A percentile compares a stretch with the other conserved stretches of the same genome.
phyloP scores from a whole-genome alignment of 2,797 vertebrate genomes.

The Decapterus maruadsi region DNA sequence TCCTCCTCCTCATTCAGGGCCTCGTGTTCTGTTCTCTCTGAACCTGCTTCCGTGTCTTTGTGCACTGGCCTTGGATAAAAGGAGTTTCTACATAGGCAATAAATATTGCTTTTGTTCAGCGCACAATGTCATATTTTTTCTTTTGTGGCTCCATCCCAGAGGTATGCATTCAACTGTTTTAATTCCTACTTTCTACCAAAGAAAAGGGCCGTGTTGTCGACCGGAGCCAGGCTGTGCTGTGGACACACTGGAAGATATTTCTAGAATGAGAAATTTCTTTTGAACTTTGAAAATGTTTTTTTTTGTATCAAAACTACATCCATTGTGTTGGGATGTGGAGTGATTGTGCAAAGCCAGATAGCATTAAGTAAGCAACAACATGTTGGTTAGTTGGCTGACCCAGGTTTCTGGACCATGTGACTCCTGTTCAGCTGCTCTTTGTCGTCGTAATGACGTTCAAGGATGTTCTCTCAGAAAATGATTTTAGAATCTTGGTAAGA shows the following conservation, averaged over 20 bases:
- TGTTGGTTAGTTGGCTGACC: not conserved
- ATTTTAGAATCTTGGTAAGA: slow-evolving; percentile 9
- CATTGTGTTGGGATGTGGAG: not conserved
- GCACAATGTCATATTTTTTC: not conserved
- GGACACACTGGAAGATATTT: not conserved
- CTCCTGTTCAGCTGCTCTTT: not conserved
- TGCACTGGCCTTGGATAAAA: not conserved
- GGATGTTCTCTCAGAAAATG: not conserved
- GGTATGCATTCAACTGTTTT: not conserved
- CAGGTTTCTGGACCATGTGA: not conserved
- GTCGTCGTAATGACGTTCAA: slow-evolving; percentile 16
- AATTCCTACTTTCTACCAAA: not conserved
- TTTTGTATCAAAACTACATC: not conserved
- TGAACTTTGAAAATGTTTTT: not conserved
- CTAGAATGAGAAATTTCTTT: not conserved
- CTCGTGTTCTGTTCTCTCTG: not conserved
- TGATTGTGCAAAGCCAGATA: not conserved
- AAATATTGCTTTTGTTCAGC: not conserved
- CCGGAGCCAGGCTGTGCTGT: not conserved
- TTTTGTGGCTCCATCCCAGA: not conserved
- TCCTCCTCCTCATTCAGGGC: not conserved
- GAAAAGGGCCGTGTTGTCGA: not conserved
- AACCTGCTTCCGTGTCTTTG: not conserved
- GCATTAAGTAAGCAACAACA: not conserved
- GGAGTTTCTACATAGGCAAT: not conserved